These are phyloP conservation scores for Ceriagrion tenellum DNA, from an alignment of 2,888 invertebrate genomes.

Conservation along the genomic window DNA sequence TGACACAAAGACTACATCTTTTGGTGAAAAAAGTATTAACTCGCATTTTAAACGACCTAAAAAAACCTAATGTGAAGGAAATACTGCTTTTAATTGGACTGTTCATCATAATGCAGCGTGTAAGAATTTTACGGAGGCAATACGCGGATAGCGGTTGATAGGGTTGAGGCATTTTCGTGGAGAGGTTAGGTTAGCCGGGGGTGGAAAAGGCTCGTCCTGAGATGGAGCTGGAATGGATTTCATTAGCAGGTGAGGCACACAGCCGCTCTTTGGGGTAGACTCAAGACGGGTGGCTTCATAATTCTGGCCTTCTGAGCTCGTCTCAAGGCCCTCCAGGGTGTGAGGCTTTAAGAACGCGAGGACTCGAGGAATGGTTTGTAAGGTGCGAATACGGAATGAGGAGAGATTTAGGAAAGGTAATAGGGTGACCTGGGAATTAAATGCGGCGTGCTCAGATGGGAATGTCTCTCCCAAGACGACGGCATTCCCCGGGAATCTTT, in stretches of 20 bases:
- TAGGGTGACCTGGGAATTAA: no score
- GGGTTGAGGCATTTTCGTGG: not conserved
- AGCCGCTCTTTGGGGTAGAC: not conserved
- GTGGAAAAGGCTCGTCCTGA: not conserved
- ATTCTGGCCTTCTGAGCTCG: not conserved
- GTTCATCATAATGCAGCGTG: no score
- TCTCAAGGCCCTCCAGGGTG: not conserved
- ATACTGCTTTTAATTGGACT: no score
- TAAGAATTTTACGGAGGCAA: no score
- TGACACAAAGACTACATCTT: no score
- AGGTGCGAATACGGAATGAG: not conserved
- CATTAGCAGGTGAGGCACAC: not conserved
- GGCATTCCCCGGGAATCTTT: no score
- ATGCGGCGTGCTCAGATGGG: no score
- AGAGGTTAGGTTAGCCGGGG: not conserved
- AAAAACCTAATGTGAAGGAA: no score
- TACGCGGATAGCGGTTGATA: no score
- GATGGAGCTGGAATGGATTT: not conserved
- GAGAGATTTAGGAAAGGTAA: not conserved
- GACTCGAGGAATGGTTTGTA: not conserved
- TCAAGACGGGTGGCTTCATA: not conserved
- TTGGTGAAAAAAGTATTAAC: no score
- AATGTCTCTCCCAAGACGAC: no score
- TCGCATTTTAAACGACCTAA: no score
- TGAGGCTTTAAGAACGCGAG: not conserved